A percentile compares a stretch with the other conserved stretches of the same genome.
Conservation (phyloP, 1,140 invertebrate genomes). For the Drosophila tristis region DNA sequence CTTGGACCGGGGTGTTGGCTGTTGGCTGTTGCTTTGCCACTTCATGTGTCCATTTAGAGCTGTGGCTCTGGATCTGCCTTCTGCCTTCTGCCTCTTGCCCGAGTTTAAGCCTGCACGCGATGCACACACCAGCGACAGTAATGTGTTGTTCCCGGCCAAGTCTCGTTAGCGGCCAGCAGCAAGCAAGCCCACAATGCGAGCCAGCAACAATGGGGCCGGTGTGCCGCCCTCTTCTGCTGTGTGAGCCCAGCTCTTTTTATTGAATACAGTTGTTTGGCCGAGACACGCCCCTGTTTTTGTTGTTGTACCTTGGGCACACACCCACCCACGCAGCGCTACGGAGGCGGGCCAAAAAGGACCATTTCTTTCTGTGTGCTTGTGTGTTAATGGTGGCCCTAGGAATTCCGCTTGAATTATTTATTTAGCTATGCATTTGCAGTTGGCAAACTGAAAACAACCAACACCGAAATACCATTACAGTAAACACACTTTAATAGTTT, state of each 20-base stretch:
- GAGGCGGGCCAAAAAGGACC: constrained; percentile 29
- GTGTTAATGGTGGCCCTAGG: constrained; percentile 57
- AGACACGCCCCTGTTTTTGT: constrained; percentile 43
- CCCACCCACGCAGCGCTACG: constrained; percentile 48
- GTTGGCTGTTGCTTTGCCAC: constrained; percentile 49
- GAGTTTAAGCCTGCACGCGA: constrained; percentile 38
- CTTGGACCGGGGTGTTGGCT: constrained; percentile 13
- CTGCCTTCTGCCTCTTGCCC: neutral
- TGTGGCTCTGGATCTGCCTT: neutral
- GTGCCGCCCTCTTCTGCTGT: constrained; percentile 13
- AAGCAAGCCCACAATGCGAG: constrained; percentile 7
- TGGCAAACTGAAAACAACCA: constrained; percentile 25
- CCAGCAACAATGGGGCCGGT: constrained; percentile 8
- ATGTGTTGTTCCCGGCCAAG: constrained; percentile 10
- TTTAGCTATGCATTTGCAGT: constrained; percentile 51
- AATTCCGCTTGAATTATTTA: constrained; percentile 52
- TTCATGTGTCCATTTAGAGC: constrained; percentile 55
- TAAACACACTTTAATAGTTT: constrained; percentile 74
- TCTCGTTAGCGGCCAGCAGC: constrained; percentile 28
- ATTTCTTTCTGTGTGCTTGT: constrained; percentile 16
- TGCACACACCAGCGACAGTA: constrained; percentile 35
- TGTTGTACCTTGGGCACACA: constrained; percentile 2
- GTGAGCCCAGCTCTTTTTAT: constrained; percentile 35
- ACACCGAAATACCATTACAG: constrained; percentile 44
- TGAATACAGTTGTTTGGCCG: constrained; percentile 54